Evolutionary conservation across 2,888 invertebrate species (phyloP).

Genomic region (Leptinotarsa juncta): DNA sequence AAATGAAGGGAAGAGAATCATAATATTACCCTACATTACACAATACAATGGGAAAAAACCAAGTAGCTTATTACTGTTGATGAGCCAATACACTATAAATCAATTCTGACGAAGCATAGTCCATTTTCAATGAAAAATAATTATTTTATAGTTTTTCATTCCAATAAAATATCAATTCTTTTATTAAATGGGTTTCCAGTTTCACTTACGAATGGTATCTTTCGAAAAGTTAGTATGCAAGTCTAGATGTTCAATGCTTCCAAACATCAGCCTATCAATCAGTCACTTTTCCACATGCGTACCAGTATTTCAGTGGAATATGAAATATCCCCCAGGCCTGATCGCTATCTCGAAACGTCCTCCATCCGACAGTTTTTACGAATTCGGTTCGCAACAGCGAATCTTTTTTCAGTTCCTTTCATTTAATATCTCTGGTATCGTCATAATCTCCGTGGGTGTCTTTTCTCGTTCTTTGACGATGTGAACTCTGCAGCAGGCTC

Average conservation of each 20-base stretch:
- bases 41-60: too few relatives aligned
- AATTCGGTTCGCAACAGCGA: slow-evolving; percentile 29
- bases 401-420: slow-evolving; percentile 32
- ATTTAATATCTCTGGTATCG: slow-evolving; percentile 42
- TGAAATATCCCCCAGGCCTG: slow-evolving; percentile 25
- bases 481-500: slow-evolving; percentile 36
- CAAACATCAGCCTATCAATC: background rate
- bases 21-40: too few relatives aligned
- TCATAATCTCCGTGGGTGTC: slow-evolving; percentile 48
- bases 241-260: background rate
- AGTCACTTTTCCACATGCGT: background rate
- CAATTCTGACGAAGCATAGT: too few relatives aligned
- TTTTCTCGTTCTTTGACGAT: slow-evolving; percentile 40
- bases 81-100: too few relatives aligned
- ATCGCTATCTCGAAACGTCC: slow-evolving; percentile 28
- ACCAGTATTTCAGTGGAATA: slow-evolving; percentile 14
- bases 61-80: too few relatives aligned
- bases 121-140: too few relatives aligned
- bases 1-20: too few relatives aligned
- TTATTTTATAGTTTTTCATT: too few relatives aligned
- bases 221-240: background rate
- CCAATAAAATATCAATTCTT: too few relatives aligned
- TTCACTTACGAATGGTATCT: background rate
- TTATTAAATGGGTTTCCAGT: background rate
- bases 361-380: slow-evolving; percentile 29